These are phyloP conservation scores for Cinara cedri DNA, from an alignment of 2,888 invertebrate genomes.

Conservation along the genomic window DNA sequence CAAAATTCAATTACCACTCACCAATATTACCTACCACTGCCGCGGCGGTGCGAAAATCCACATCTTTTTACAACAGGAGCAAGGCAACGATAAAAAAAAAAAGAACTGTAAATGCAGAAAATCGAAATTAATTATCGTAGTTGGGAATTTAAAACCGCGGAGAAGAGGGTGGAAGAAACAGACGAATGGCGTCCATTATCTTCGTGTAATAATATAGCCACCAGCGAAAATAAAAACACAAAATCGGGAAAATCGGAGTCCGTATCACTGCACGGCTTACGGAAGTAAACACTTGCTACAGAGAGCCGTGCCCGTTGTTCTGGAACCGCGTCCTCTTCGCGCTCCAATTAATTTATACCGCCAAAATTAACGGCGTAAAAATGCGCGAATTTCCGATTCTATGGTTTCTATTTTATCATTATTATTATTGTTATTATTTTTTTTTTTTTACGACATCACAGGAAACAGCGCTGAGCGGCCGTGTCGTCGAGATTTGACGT, in stretches of 20 bases:
- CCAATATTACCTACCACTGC: too few species aligned
- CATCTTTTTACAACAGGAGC: too few species aligned
- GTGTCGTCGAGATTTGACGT: too few species aligned
- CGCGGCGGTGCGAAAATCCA: too few species aligned
- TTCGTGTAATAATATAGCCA: too few species aligned
- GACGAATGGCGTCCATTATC: not conserved
- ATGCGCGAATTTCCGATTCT: not conserved
- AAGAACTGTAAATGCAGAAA: too few species aligned
- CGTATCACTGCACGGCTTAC: constrained; percentile 2
- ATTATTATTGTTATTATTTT: too few species aligned
- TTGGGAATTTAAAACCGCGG: not conserved
- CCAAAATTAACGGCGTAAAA: constrained; percentile 16
- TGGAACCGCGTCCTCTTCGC: constrained; percentile 18
- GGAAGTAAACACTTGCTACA: not conserved
- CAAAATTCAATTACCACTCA: too few species aligned
- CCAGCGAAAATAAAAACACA: not conserved
- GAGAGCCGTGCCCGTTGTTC: constrained; percentile 6
- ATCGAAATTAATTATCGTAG: not conserved
- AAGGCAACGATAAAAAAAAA: too few species aligned
- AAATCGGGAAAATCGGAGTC: not conserved
- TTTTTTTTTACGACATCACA: too few species aligned
- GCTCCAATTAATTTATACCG: constrained; percentile 28
- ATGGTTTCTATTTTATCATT: too few species aligned
- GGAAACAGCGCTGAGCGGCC: too few species aligned
- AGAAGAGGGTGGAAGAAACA: not conserved